Base-by-base conservation (phyloP, 2,888 invertebrate species). In the Malthinus seriepunctatus region DNA sequence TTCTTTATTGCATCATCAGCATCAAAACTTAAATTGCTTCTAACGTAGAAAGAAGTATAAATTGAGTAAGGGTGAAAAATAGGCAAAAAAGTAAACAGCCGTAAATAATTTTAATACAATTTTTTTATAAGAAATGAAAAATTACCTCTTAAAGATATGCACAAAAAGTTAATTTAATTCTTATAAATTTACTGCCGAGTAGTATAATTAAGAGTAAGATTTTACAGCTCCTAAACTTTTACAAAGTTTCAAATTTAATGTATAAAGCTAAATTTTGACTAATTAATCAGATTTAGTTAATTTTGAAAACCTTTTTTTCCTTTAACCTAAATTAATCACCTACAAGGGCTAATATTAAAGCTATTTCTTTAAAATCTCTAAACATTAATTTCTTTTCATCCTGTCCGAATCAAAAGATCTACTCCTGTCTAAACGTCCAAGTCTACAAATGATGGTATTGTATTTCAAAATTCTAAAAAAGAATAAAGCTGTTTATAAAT, bases 121-220 rank as follows among this genome's bases (percentile, higher is more conserved):
- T 55, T 55, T 7, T 12, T 10, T 44, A 35, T 44, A 54, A 54
- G 44, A 35, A 31, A 44, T 14, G 12, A 45, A 49, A 55, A 32
- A 10, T 12, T 33, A 15, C 39, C 23, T 56, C 45, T 45, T 56
- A 56, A 56, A 51, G 38, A 45, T 45, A 45, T 50, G 46, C 46
- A 51, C 32, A 56, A 56, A 50, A 42, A 45, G 32, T 56, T 51
- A 56, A 56, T 56, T 51, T 46, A 56, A 56, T 56, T 56, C 32
- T 45, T 14, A 51, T 56, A 56, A 56, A 56, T 56, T 50, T 56
- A 56, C 51, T 50, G 32, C 51, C 37, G 38, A 14, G 38, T 33
- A 32, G 31, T 45, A 32, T 50, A 56, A 51, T 56, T 56, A 56
- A 39, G 37, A 50, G 33, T 37, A 56, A 51, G 54, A 23, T 33